Evolutionary conservation across 2,113 vertebrate genomes (phyloP).

Genomic region (Macrotis lagotis): DNA sequence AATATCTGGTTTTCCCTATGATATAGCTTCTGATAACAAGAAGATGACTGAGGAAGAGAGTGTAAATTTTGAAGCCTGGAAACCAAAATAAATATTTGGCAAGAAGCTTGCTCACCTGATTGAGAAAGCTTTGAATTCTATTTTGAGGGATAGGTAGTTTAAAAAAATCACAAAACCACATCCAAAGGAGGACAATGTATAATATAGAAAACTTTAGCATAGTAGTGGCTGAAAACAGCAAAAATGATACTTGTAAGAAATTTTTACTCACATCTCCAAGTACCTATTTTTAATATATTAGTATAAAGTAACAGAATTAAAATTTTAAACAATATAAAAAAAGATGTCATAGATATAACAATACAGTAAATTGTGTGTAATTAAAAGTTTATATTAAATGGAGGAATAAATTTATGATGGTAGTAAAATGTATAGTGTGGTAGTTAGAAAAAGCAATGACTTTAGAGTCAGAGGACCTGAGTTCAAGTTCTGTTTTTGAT

Average conservation of each 20-base stretch:
- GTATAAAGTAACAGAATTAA: neutral
- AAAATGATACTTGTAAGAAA: neutral
- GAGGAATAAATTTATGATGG: neutral
- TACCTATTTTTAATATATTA: neutral
- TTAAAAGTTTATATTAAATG: neutral
- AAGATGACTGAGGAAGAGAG: neutral
- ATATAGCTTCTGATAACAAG: neutral
- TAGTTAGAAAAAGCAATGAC: neutral
- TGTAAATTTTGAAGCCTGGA: neutral
- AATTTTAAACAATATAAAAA: neutral
- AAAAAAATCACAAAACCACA: neutral
- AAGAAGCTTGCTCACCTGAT: neutral
- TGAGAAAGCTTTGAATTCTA: neutral
- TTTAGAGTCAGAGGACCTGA: neutral
- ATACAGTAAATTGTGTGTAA: neutral
- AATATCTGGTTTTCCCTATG: neutral
- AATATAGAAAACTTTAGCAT: neutral
- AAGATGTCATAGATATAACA: neutral
- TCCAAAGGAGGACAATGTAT: neutral
- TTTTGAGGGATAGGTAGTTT: neutral
- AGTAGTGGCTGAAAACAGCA: neutral
- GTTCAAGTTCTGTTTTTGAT: neutral
- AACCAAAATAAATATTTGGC: neutral
- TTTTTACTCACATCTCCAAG: neutral
- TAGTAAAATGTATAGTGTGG: neutral